These are phyloP conservation scores for Calypte anna DNA, from an alignment of 2,113 vertebrate genomes.

Conservation along the genomic window DNA sequence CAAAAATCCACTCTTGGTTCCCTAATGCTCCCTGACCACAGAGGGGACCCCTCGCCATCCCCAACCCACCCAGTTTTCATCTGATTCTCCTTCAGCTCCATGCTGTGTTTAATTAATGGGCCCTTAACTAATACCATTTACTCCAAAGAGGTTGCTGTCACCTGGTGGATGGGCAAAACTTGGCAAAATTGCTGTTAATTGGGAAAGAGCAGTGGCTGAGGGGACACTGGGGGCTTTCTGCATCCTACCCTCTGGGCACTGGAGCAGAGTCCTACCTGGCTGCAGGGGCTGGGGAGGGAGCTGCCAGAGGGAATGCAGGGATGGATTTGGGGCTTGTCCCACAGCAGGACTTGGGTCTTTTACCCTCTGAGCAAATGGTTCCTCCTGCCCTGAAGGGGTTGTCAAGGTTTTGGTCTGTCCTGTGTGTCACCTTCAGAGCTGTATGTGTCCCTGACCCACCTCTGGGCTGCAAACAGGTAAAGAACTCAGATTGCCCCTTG, in stretches of 20 bases:
- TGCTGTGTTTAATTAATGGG: not conserved
- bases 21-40: not conserved
- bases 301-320: not conserved
- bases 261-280: not conserved
- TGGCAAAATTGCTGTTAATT: not conserved
- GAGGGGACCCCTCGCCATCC: not conserved
- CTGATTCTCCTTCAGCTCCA: not conserved
- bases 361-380: accelerated
- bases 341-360: accelerated
- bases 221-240: not conserved
- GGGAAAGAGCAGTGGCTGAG: not conserved
- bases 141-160: not conserved
- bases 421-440: accelerated
- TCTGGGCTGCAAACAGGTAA: not conserved
- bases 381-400: not conserved
- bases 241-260: not conserved
- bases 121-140: not conserved
- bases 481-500: not conserved
- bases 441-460: accelerated
- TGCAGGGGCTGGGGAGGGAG: too few relatives aligned
- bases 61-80: not conserved
- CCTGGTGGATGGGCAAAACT: not conserved
- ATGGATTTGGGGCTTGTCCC: not conserved
- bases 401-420: not conserved
- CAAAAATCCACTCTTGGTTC: not conserved